Evolutionary conservation across 2,888 invertebrate species (phyloP).

Genomic region (Iphiclides podalirius): DNA sequence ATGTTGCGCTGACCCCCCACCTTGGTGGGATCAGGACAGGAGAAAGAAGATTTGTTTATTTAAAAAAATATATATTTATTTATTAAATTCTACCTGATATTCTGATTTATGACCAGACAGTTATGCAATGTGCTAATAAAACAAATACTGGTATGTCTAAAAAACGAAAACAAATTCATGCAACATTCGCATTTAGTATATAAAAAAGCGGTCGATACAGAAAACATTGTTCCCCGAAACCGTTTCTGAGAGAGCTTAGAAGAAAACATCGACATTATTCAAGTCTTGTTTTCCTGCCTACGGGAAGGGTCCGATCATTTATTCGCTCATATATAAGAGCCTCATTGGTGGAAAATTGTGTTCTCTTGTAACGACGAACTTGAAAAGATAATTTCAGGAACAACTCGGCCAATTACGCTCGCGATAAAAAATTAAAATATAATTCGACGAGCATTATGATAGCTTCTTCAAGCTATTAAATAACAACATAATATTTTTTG

Average conservation of each 20-base stretch:
- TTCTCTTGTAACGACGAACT: neutral
- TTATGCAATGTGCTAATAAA: too few species aligned
- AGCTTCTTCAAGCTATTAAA: too few species aligned
- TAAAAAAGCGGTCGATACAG: neutral
- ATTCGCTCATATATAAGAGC: neutral
- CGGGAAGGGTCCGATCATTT: neutral
- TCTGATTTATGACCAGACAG: too few species aligned
- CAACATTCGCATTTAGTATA: neutral
- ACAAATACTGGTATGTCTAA: too few species aligned
- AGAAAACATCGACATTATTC: conserved; percentile 47
- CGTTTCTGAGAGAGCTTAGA: conserved; percentile 25
- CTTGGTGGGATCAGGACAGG: too few species aligned
- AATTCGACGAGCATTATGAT: neutral
- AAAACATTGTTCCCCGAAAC: neutral
- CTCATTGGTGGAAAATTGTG: neutral
- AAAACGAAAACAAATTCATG: too few species aligned
- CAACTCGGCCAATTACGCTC: neutral
- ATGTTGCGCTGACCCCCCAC: too few species aligned
- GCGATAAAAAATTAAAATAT: neutral
- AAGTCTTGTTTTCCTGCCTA: conserved; percentile 33
- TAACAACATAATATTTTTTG: too few species aligned
- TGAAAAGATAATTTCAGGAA: neutral
- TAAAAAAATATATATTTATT: too few species aligned
- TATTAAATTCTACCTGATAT: too few species aligned
- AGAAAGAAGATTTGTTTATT: too few species aligned